A percentile compares a stretch with the other conserved stretches of the same genome.
Conservation (phyloP, 1,140 invertebrate species). For the Globodera ellingtonae region DNA sequence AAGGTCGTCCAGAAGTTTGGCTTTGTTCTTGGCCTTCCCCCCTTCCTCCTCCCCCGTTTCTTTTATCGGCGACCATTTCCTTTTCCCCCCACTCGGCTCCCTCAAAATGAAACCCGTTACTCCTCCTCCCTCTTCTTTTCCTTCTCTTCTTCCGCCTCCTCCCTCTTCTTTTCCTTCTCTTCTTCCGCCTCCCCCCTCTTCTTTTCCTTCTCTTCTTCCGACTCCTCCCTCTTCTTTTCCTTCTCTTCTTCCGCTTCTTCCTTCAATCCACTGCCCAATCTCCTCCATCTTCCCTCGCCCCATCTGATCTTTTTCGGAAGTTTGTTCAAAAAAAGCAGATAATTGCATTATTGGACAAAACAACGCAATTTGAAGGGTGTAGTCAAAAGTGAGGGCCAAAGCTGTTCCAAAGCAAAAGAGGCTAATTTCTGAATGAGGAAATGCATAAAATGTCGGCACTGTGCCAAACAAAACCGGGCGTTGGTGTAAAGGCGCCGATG, state of each 20-base stretch:
- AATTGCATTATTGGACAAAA: conserved; percentile 39
- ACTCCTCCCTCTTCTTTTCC: background rate
- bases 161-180: background rate
- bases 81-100: background rate
- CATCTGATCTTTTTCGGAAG: background rate
- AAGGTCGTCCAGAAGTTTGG: background rate
- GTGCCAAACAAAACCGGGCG: conserved; percentile 66
- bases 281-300: background rate
- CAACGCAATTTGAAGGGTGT: conserved; percentile 36
- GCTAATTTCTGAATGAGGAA: conserved; percentile 45
- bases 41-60: background rate
- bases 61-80: conserved; percentile 3
- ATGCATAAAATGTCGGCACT: background rate
- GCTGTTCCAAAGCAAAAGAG: conserved; percentile 51
- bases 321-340: conserved; percentile 17
- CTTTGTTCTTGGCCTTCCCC: background rate
- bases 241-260: background rate
- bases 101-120: background rate
- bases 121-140: background rate
- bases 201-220: background rate
- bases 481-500: conserved; percentile 90
- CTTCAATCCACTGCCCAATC: background rate
- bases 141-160: background rate
- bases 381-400: conserved; percentile 41
- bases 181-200: background rate